These are phyloP conservation scores for Ennomos erosarius DNA, from an alignment of 2,888 invertebrate genomes.

Conservation along the genomic window DNA sequence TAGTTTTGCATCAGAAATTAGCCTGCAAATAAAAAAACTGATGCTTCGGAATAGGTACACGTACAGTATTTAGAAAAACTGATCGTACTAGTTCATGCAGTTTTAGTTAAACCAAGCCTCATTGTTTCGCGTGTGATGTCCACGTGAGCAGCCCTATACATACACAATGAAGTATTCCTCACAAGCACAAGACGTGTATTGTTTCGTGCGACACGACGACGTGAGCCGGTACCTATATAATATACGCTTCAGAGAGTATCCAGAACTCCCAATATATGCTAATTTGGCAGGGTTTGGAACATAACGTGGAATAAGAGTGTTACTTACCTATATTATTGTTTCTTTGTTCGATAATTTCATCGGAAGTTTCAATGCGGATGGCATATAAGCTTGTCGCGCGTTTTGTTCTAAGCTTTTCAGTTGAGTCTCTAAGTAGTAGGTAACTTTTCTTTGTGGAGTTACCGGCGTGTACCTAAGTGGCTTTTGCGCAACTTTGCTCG, in stretches of 20 bases:
- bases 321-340: constrained; percentile 19
- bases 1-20: too few relatives aligned
- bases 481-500: too few relatives aligned
- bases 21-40: too few relatives aligned
- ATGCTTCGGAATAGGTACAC: too few relatives aligned
- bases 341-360: constrained; percentile 10
- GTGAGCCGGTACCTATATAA: constrained; percentile 2
- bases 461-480: too few relatives aligned
- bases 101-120: too few relatives aligned
- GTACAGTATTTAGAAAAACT: too few relatives aligned
- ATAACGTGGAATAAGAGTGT: constrained; percentile 18
- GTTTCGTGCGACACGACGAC: constrained; percentile 15
- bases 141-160: background rate
- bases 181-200: background rate
- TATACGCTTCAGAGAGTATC: constrained; percentile 5
- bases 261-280: constrained; percentile 19
- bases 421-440: background rate
- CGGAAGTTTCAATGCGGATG: constrained; percentile 7
- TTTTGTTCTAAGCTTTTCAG: constrained; percentile 2
- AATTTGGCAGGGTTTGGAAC: constrained; percentile 24
- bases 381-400: constrained; percentile 1
- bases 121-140: too few relatives aligned
- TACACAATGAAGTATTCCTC: constrained; percentile 18
- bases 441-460: too few relatives aligned
- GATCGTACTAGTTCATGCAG: too few relatives aligned